These are phyloP conservation scores for Acronicta aceris DNA, from an alignment of 2,888 invertebrate genomes.

Conservation along the genomic window DNA sequence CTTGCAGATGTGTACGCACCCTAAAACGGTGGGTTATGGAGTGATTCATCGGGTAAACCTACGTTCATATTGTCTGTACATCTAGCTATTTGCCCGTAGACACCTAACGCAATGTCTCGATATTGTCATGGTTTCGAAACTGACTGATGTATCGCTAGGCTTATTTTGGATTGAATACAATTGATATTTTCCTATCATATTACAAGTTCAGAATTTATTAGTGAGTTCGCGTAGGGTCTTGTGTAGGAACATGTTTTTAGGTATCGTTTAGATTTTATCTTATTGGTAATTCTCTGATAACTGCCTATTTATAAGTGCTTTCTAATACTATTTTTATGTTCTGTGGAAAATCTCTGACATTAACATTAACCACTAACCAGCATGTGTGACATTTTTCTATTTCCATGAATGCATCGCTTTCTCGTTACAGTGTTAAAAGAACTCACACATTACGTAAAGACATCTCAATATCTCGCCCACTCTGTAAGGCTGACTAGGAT, in stretches of 20 bases:
- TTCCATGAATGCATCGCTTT: slow-evolving; percentile 54
- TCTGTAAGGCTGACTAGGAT: slow-evolving; percentile 45
- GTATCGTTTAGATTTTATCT: too few species aligned
- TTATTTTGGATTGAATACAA: background rate
- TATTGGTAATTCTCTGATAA: background rate
- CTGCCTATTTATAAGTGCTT: slow-evolving; percentile 33
- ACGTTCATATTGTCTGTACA: slow-evolving; percentile 41
- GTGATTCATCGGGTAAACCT: slow-evolving; percentile 57
- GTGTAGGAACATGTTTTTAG: too few species aligned
- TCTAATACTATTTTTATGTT: slow-evolving; percentile 37
- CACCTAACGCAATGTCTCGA: slow-evolving; percentile 23
- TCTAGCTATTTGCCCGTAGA: slow-evolving; percentile 23
- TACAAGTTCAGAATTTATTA: background rate
- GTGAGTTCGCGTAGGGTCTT: background rate
- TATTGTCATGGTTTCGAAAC: slow-evolving; percentile 27
- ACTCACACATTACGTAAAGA: slow-evolving; percentile 50
- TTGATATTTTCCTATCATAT: background rate
- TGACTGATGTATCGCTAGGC: background rate
- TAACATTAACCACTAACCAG: slow-evolving; percentile 40
- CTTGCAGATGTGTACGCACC: slow-evolving; percentile 37
- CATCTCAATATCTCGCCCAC: slow-evolving; percentile 45
- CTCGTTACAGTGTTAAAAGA: slow-evolving; percentile 50
- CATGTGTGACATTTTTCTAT: slow-evolving; percentile 42
- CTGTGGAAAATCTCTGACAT: slow-evolving; percentile 41
- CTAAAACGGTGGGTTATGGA: slow-evolving; percentile 36